Base-by-base conservation (phyloP, 2,113 vertebrate genomes). In the Oriolus oriolus region DNA sequence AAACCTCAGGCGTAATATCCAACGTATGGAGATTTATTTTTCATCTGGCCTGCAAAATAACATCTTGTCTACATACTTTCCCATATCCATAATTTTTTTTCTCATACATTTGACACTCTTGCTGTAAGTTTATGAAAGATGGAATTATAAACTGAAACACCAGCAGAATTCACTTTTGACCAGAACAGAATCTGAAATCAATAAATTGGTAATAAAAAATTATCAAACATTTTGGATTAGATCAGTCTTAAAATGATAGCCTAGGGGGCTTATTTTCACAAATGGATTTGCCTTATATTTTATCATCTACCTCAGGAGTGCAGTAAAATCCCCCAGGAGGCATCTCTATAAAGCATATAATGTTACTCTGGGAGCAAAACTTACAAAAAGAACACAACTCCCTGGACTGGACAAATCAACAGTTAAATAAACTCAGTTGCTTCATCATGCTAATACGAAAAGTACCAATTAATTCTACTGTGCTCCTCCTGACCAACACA, bases 241-340 rank as follows among this genome's bases (percentile, higher is more conserved):
- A 91, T 76, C 16, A 49, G 79, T 91, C 73, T 74, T 69, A 33
- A 76, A 79, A 85, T 73, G 93, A 80, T 39, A 49, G 66, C 17
- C 16, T 26, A 42, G 10, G 26, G 61, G 28, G 17, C 10, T 89
- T 89, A 22, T 81, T 92, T 85, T 82, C 81, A 91, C 63, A 53
- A 74, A 39, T 74, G 37, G 26, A 11, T 83, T 84, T 86, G 21
- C 35, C 33, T 73, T 64, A 3, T 42, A 44, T 68, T 87, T 68
- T 74, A 64, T 66, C 50, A 84, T 47, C 50, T 57, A 41, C 52
- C 77, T 80, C 3, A 0, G 4, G 73, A 91, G 41, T 30, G 28
- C 13, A 82, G 16, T 27, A 71, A 60, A 94, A 35, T 42, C 42
- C 44, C 24, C 28, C 21, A 19, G 16, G n/a, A 87, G 44, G 24